Base-by-base conservation (phyloP, 2,113 vertebrate genomes). In the Passerina amoena region DNA sequence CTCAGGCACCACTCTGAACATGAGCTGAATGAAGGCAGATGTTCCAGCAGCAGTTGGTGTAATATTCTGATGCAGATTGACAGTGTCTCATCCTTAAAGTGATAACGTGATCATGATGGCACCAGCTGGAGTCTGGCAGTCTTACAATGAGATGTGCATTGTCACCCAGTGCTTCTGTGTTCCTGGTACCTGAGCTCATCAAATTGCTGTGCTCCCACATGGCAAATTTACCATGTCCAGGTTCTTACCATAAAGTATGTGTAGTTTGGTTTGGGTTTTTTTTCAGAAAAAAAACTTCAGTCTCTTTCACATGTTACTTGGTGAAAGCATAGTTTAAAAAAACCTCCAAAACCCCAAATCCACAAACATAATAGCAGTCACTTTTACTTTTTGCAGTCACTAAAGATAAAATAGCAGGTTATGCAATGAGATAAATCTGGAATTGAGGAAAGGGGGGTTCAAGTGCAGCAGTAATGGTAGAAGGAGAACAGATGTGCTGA, bases 401-500 rank as follows among this genome's bases (percentile, higher is more conserved):
- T 70, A 12, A 63, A 50, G 63, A 33, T 42, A 24, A n/a, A 57
- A 33, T 51, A 90, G 19, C 47, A 82, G 51, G 18, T 64, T 64
- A 12, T 60, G 60, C 27, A 22, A 22, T 50, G 42, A 12, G 82
- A n/a, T 71, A 66, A 83, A 54, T 66, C 37, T 86, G n/a, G 30
- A 72, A 20, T 30, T 88, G 85, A 65, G 44, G 33, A 75, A 69
- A 24, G 3, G 28, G 17, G 8, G 4, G 11, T 50, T 80, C 40
- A 40, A 61, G 53, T 45, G 37, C 25, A 45, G 51, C 57, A 64
- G 14, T 38, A 47, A 31, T 33, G 4, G 22, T 42, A 60, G 76
- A 40, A 94, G 60, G 47, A 91, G 65, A 87, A 79, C 51, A 89
- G 24, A 64, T 72, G 82, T 79, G 44, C 72, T 96, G 73, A 97